Evolutionary conservation across 1,140 invertebrate genomes (phyloP), one percentile per base, ranked within the genome.

Genomic region (Caenorhabditis inopinata): DNA sequence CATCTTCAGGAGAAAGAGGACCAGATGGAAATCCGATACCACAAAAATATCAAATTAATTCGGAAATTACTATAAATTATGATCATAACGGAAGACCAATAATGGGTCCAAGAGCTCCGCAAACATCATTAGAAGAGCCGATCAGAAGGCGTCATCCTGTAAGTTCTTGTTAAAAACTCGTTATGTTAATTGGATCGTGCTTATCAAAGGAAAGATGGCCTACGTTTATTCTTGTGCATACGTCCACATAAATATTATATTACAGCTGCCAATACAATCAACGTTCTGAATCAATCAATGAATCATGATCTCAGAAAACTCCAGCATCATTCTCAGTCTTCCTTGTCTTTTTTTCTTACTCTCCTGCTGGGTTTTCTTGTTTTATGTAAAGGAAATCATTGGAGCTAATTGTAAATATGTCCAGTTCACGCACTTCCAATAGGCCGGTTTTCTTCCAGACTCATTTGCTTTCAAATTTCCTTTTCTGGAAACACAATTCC

Each of bases 31-130:
- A 83, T 18, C 62, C 79, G n/a, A 47, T 83, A 35, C 83, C 78
- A 14, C 80, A 84, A 32, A 83, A 81, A 35, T 81, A 58, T 42
- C 80, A 81, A 77, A 84, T 84, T 16, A 84, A 84, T 49, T 81
- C 78, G 25, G 83, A 84, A 48, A 84, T 84, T 25, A 84, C 83
- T 9, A 84, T 84, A 27, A 81, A 78, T 25, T 84, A 84, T 74
- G 80, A 84, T 74, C 75, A 79, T 29, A 62, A 82, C 27, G 47
- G 73, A 75, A 23, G 42, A 2, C 47, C 42, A 18, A 45, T 47
- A 7, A 14, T 75, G 1, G 29, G 16, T 46, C 29, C 73, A 0
- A 27, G 47, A 75, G 73, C 46, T 4, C 73, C 47, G 29, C 47
- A 18, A 14, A 23, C 42, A 11, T 47, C 47, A 11, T 27, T 75